A percentile compares a stretch with the other conserved stretches of the same genome.
Conservation (phyloP, 2,797 vertebrate species). For the Okamejei kenojei region DNA sequence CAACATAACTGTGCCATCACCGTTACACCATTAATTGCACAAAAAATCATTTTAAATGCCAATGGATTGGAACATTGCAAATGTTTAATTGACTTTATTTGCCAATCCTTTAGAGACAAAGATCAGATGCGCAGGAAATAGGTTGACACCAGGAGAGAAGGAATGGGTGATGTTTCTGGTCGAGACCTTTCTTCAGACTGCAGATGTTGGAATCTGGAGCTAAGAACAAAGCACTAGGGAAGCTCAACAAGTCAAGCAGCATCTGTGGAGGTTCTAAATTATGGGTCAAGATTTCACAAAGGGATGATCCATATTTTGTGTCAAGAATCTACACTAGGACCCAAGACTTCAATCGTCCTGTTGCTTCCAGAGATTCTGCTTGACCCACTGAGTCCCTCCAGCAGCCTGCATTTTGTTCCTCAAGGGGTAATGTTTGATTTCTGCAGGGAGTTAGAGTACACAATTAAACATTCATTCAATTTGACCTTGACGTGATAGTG, state of each 20-base stretch:
- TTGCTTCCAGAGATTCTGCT: too few relatives aligned
- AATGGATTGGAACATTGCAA: not conserved
- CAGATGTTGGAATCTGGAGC: too few relatives aligned
- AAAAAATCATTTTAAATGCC: not conserved
- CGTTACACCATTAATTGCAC: not conserved
- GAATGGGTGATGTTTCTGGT: too few relatives aligned
- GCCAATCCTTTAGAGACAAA: not conserved
- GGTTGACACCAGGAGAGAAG: not conserved
- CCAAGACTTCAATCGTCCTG: too few relatives aligned
- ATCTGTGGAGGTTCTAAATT: too few relatives aligned
- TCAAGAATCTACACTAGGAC: too few relatives aligned
- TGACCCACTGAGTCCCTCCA: too few relatives aligned
- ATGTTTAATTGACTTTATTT: not conserved
- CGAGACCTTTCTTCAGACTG: too few relatives aligned
- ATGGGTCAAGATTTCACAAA: too few relatives aligned
- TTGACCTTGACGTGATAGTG: not conserved
- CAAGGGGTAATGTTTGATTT: not conserved
- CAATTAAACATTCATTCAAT: not conserved
- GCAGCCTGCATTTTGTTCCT: not conserved
- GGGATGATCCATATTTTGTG: too few relatives aligned
- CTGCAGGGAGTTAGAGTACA: not conserved
- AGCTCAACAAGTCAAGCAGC: too few relatives aligned
- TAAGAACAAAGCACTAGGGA: too few relatives aligned
- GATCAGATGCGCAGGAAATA: not conserved
- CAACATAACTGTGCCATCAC: not conserved